Evolutionary conservation across 2,113 vertebrate species (phyloP).

Genomic region (Laticauda colubrina): DNA sequence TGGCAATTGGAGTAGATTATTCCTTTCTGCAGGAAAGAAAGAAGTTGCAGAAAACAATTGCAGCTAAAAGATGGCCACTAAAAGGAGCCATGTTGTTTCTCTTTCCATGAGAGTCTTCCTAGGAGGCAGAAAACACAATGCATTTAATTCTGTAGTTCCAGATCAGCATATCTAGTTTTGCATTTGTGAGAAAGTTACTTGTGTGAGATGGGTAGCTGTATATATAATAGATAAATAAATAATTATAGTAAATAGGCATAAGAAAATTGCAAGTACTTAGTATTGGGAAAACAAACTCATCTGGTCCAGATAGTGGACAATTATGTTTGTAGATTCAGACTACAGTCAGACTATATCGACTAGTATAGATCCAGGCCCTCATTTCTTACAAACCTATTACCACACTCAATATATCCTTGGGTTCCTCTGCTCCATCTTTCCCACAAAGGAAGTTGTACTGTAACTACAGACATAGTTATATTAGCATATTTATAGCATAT

Average conservation of each 20-base stretch:
- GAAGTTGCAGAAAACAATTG: not conserved
- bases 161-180: not conserved
- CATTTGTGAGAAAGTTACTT: not conserved
- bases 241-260: not conserved
- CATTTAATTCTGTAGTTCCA: not conserved
- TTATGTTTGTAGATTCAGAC: not conserved
- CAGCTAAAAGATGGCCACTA: not conserved
- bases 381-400: not conserved
- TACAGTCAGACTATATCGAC: not conserved
- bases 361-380: not conserved
- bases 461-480: not conserved
- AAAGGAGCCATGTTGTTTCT: not conserved
- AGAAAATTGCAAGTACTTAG: not conserved
- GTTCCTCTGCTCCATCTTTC: not conserved
- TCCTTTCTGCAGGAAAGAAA: too few relatives aligned
- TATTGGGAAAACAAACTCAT: not conserved
- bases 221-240: not conserved
- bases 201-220: not conserved
- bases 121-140: not conserved
- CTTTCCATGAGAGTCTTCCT: not conserved
- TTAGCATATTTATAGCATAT: not conserved
- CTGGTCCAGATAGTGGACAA: not conserved
- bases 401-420: not conserved
- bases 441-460: not conserved
- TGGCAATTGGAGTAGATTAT: too few relatives aligned